phyloP scores from a whole-genome alignment of 2,113 vertebrate species.

The Nothoprocta pentlandii region DNA sequence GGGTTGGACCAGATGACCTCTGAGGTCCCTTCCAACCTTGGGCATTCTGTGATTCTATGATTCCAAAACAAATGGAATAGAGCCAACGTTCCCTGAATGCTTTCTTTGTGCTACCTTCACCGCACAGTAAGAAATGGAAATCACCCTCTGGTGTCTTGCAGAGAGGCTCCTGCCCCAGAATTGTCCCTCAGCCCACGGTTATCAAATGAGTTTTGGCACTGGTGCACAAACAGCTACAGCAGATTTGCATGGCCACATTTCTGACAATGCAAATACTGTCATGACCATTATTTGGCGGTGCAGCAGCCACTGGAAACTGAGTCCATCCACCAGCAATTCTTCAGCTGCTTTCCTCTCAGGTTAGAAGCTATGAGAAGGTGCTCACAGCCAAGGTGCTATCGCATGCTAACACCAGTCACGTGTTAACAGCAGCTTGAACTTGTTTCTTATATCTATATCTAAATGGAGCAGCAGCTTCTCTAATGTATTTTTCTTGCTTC shows the following conservation, averaged over 20 bases:
- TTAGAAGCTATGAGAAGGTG: neutral
- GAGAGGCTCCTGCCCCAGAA: neutral
- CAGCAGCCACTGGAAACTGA: neutral
- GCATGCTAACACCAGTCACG: neutral
- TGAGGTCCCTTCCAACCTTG: too few species aligned
- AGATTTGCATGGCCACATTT: neutral
- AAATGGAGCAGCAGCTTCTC: neutral
- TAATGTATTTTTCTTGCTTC: neutral
- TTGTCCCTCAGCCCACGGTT: neutral
- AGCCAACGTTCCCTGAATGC: neutral
- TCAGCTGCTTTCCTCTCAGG: neutral
- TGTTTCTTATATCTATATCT: neutral
- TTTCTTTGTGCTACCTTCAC: neutral
- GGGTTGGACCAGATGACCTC: too few species aligned
- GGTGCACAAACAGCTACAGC: neutral
- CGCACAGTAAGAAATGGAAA: neutral
- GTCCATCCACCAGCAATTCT: neutral
- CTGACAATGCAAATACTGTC: neutral
- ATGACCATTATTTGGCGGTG: neutral
- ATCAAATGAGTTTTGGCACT: neutral
- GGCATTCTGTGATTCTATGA: too few species aligned
- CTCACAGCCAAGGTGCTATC: neutral
- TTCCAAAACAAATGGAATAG: neutral
- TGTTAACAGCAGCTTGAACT: neutral
- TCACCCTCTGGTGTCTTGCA: neutral